Evolutionary conservation across 1,140 invertebrate species (phyloP), one percentile per base, ranked within the genome.

Genomic region (Drosophila rufa): DNA sequence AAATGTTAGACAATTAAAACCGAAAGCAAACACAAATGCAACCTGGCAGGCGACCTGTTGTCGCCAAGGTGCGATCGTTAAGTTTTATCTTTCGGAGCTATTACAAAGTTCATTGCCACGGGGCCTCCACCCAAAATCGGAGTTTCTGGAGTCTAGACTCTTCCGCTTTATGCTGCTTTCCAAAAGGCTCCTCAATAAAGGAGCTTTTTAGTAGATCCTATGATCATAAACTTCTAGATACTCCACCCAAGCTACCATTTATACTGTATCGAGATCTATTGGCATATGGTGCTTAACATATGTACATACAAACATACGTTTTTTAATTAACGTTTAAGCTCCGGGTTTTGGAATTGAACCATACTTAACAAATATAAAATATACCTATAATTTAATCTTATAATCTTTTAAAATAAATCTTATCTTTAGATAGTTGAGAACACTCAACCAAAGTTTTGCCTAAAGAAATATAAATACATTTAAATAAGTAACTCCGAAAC

Each of bases 11-110:
- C 64, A 62, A 70, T 62, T 51, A 59, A 67, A 67, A 55, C 43
- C 15, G 50, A 76, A 71, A 58, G 57, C 57, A 69, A 51, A 40
- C 40, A 70, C 53, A 27, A 48, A 30, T 73, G 69, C 66, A 71
- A 53, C 3, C 50, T 27, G 40, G 30, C 51, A 17, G 51, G 43
- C 68, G 65, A 71, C 68, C 69, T 73, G 66, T 59, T 73, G 69
- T 59, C 66, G 69, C 50, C 68, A 70, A 36, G 66, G 68, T 48
- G 66, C 43, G 66, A 71, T 70, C 68, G 43, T 70, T 36, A 70
- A 59, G 69, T 73, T 71, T 2, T 58, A 69, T 42, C 45, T 40
- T 27, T 45, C 15, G 15, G 14, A 53, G 22, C n/a, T 22, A 45
- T 53, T 57, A 74, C 36, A 64, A 58, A 58, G 69, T 58, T 58